Base-by-base conservation (phyloP, 1,140 invertebrate genomes). In the Pseudachorutes palmiensis region DNA sequence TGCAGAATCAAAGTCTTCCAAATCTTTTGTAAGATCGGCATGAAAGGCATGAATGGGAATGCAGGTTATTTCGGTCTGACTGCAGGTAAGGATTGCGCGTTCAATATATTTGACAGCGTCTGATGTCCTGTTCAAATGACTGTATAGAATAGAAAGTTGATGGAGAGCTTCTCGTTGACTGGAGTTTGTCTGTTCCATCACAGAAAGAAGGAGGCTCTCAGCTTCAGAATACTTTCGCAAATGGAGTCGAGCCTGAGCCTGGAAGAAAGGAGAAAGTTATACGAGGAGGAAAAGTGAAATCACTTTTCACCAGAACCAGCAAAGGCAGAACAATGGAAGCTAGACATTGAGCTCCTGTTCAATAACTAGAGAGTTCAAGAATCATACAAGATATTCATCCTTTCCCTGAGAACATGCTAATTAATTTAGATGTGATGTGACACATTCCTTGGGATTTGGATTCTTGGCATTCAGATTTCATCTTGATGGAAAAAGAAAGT, bases 31-130 rank as follows among this genome's bases (percentile, higher is more conserved):
- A 26, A 74, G 64, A 63, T 74, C 70, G 28, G 70, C 72, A 60
- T 69, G 71, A 36, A 74, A 72, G 55, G 72, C 72, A 60, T 72
- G 65, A 33, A 74, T 60, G n/a, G 72, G 70, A 51, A 69, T 70
- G 64, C 72, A 73, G 29, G 64, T 63, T 22, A 74, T 30, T 36
- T 72, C 70, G 24, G 63, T 61, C n/a, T 36, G 41, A 16, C 62
- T 55, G 62, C 70, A 72, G 41, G 67, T 68, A 24, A 57, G 33
- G 57, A 74, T 62, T 24, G 72, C 72, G 66, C 66, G 48, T 62
- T 70, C 36, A 49, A 74, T 57, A 48, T 64, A 72, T 64, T 58
- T 55, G 36, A 71, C 71, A 45, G 72, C 72, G 33, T 74, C 72
- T 36, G 55, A 32, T 24, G 72, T 74, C 19, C 72, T 59, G 62